Conservation (phyloP, 37 sponge, comb jelly and placozoan genomes). For the Cliona cf. orientalis region DNA sequence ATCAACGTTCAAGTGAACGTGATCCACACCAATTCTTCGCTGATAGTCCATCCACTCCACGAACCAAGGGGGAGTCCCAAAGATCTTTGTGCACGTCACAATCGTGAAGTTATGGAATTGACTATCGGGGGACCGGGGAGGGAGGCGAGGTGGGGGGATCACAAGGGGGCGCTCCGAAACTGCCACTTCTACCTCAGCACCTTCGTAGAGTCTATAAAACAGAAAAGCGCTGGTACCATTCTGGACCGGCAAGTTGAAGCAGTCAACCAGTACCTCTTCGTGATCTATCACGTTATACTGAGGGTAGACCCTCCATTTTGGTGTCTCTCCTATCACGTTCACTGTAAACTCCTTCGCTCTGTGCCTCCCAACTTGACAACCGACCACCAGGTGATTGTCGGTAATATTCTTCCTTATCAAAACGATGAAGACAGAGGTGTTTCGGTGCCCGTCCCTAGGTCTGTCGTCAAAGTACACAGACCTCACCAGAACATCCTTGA, state of each 20-base stretch:
- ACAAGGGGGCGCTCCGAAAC: conserved; percentile 32
- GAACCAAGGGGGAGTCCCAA: conserved; percentile 12
- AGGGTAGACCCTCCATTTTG: conserved; percentile 16
- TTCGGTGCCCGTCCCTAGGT: conserved; percentile 1
- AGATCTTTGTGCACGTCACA: conserved; percentile 18
- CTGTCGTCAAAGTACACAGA: conserved; percentile 25
- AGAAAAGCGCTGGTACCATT: conserved; percentile 2
- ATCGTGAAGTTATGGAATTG: conserved; percentile 3
- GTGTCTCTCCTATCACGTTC: conserved; percentile 21
- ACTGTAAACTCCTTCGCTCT: neutral
- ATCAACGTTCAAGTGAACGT: conserved; percentile 26
- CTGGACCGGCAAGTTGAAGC: conserved; percentile 9
- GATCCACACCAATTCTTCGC: conserved; percentile 20
- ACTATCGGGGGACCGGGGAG: conserved; percentile 2
- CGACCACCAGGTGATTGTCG: conserved; percentile 1
- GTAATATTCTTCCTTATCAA: conserved; percentile 17
- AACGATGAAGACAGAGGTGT: conserved; percentile 12
- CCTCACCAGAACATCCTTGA: conserved; percentile 15
- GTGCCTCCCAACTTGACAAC: conserved; percentile 19
- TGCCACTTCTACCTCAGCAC: neutral
- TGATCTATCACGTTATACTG: conserved; percentile 19
- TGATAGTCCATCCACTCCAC: conserved; percentile 31
- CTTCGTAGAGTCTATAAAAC: neutral
- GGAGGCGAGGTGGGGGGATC: conserved; percentile 9
- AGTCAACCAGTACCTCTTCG: conserved; percentile 27